These are phyloP conservation scores for Coreoperca whiteheadi DNA, from an alignment of 2,113 vertebrate species.

Conservation along the genomic window DNA sequence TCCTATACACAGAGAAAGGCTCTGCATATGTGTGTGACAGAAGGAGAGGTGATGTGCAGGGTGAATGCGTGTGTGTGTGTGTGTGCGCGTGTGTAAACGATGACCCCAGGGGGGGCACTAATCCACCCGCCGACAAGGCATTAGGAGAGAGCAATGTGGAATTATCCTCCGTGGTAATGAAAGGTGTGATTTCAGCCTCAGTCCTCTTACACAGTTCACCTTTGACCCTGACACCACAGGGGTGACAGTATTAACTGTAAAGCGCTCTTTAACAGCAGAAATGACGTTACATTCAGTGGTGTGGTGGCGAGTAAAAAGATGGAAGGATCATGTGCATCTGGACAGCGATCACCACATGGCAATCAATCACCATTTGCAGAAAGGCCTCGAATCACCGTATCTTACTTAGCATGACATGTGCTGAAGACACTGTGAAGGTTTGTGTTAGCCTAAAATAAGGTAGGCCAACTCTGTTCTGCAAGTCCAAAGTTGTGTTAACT, in stretches of 20 bases:
- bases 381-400: not conserved
- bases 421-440: not conserved
- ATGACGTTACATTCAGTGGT: not conserved
- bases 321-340: not conserved
- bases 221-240: constrained; percentile 16
- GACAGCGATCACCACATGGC: not conserved
- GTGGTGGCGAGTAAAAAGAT: not conserved
- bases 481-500: not conserved
- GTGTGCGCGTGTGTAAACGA: constrained; percentile 18
- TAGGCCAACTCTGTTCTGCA: not conserved
- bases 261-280: constrained; percentile 33
- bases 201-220: constrained; percentile 21
- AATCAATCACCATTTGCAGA: not conserved
- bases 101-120: constrained; percentile 27
- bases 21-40: constrained; percentile 7
- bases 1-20: not conserved
- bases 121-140: constrained; percentile 43
- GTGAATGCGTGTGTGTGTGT: not conserved
- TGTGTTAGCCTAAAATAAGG: not conserved
- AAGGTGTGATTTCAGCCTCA: constrained; percentile 23
- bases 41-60: not conserved
- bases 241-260: not conserved
- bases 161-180: constrained; percentile 45
- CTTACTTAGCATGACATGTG: not conserved
- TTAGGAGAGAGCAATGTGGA: constrained; percentile 24